A percentile compares a stretch with the other conserved stretches of the same genome.
These are phyloP conservation scores for Fringilla coelebs DNA, from an alignment of 2,797 vertebrate genomes.

Conservation along the genomic window DNA sequence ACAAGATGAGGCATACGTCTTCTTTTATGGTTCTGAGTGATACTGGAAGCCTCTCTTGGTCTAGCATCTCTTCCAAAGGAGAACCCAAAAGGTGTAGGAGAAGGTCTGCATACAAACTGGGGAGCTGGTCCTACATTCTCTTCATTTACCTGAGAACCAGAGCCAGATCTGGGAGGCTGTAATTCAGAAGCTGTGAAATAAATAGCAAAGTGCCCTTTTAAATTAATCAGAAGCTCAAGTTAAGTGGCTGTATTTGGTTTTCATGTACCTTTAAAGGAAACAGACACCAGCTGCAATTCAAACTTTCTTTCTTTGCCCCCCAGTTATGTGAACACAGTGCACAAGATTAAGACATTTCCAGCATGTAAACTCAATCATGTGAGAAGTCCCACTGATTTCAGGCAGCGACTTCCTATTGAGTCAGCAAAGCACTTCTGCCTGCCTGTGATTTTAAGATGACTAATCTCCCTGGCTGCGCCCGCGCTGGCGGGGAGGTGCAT, in stretches of 20 bases:
- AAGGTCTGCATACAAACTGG: neutral
- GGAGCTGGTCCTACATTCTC: neutral
- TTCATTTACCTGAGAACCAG: neutral
- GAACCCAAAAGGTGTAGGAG: neutral
- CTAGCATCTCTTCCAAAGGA: neutral
- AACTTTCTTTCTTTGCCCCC: neutral
- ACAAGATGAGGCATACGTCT: neutral
- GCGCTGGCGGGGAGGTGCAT: neutral
- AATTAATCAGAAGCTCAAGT: neutral
- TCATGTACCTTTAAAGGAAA: neutral
- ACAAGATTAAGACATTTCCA: neutral
- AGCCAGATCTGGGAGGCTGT: neutral
- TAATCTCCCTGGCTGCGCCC: neutral
- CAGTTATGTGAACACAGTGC: neutral
- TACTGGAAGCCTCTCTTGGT: neutral
- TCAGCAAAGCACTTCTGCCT: conserved; percentile 9
- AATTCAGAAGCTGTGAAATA: neutral
- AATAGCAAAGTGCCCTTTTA: neutral
- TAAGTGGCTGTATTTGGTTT: neutral
- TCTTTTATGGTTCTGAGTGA: neutral
- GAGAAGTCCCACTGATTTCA: conserved; percentile 21
- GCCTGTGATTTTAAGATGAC: neutral
- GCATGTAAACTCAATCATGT: neutral
- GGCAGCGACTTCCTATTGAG: conserved; percentile 31
- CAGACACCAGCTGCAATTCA: neutral